A percentile compares a stretch with the other conserved stretches of the same genome.
Conservation (phyloP, 1,140 invertebrate species). For the Hycleus cichorii region DNA sequence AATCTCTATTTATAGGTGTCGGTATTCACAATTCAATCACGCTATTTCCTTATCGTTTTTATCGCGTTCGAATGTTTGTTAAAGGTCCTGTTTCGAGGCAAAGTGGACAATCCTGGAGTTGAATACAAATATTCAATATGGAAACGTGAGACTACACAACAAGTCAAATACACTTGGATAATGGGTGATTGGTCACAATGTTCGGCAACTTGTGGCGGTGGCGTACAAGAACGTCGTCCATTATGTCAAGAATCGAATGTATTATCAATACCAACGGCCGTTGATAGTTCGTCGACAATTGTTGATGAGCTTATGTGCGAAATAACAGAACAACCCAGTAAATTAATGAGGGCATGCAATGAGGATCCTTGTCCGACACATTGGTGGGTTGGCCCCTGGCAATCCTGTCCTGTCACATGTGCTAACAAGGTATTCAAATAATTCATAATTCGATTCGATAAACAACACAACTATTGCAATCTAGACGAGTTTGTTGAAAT, state of each 20-base stretch:
- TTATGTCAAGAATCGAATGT: slow-evolving; percentile 57
- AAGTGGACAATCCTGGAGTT: slow-evolving; percentile 68
- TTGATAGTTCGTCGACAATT: slow-evolving; percentile 40
- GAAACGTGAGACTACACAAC: slow-evolving; percentile 50
- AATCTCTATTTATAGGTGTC: no score
- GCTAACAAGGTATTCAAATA: slow-evolving; percentile 38
- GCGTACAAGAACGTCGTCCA: slow-evolving; percentile 55
- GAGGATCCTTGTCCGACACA: slow-evolving; percentile 63
- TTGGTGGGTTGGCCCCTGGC: slow-evolving; percentile 79
- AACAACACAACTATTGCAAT: background rate
- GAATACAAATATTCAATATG: slow-evolving; percentile 77
- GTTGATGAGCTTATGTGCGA: slow-evolving; percentile 62
- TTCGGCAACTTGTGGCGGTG: slow-evolving; percentile 68
- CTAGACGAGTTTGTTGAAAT: background rate
- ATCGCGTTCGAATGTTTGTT: slow-evolving; percentile 23
- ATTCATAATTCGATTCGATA: background rate
- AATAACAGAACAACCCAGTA: slow-evolving; percentile 49
- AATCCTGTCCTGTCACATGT: slow-evolving; percentile 70
- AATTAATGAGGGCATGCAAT: slow-evolving; percentile 57
- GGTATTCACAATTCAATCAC: no score
- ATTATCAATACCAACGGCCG: slow-evolving; percentile 37
- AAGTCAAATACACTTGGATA: slow-evolving; percentile 62
- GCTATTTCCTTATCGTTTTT: no score
- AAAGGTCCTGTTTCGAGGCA: slow-evolving; percentile 74
- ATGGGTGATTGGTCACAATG: slow-evolving; percentile 72